phyloP scores from a whole-genome alignment of 2,113 vertebrate species.

The Clarias gariepinus region DNA sequence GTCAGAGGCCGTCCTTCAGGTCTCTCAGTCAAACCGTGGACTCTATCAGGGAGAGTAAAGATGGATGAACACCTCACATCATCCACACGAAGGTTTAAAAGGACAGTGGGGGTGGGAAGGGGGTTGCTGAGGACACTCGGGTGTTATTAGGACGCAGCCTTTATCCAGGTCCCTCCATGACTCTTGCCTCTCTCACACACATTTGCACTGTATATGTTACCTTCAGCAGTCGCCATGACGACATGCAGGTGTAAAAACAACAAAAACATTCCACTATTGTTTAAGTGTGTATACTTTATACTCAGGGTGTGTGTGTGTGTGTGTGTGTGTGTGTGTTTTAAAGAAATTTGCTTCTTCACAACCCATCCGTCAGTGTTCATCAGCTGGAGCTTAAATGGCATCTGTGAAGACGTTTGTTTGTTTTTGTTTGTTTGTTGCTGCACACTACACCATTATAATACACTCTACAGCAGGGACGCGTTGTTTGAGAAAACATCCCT shows the following conservation, averaged over 20 bases:
- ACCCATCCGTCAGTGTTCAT: background rate
- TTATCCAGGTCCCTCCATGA: background rate
- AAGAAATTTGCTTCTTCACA: background rate
- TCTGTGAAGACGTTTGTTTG: background rate
- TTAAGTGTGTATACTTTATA: background rate
- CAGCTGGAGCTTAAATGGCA: background rate
- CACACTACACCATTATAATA: background rate
- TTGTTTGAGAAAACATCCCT: background rate
- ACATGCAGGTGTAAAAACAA: too few species aligned
- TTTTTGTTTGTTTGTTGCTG: background rate
- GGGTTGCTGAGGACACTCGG: background rate
- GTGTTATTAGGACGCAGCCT: background rate
- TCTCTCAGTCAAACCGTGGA: constrained; percentile 82
- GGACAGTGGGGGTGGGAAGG: background rate
- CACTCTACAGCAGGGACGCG: background rate
- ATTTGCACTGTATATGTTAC: constrained; percentile 1
- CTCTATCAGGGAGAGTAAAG: constrained; percentile 76
- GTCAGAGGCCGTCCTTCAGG: constrained; percentile 82
- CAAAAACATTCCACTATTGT: background rate
- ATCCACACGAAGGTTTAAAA: background rate
- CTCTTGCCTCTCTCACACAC: too few species aligned
- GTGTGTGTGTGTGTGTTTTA: background rate
- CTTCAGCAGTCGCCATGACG: background rate
- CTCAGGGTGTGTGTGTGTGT: background rate
- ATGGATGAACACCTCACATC: constrained; percentile 65